Evolutionary conservation across 2,797 vertebrate species (phyloP).

Genomic region (Sebastes hubbsi): DNA sequence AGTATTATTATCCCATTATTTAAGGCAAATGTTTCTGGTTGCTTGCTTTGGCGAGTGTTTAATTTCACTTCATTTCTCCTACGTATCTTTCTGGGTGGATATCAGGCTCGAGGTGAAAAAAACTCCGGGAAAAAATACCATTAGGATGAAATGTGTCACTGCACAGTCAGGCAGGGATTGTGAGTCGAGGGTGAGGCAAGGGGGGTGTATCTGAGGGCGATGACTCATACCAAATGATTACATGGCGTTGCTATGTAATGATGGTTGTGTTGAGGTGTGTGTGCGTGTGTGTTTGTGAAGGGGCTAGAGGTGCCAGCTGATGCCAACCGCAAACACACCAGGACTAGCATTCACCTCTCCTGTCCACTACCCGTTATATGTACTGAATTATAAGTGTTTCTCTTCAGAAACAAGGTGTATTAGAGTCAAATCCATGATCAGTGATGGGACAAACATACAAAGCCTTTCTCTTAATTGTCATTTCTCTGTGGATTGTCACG

Average conservation of each 20-base stretch:
- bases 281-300: not conserved
- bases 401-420: not conserved
- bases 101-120: slow-evolving; percentile 50
- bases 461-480: not conserved
- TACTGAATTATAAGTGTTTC: slow-evolving; percentile 21
- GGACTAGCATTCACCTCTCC: not conserved
- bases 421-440: not conserved
- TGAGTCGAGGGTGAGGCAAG: slow-evolving; percentile 1
- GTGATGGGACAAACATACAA: not conserved
- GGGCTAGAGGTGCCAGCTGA: not conserved
- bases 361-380: not conserved
- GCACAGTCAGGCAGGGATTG: slow-evolving; percentile 44
- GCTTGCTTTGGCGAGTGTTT: slow-evolving; percentile 46
- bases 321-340: not conserved
- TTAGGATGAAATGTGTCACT: slow-evolving; percentile 69
- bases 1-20: slow-evolving; percentile 55
- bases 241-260: slow-evolving; percentile 63
- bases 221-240: slow-evolving; percentile 69
- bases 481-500: not conserved
- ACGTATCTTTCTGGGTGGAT: slow-evolving; percentile 27
- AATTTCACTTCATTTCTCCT: slow-evolving; percentile 56
- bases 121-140: slow-evolving; percentile 45
- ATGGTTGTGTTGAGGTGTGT: not conserved
- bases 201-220: slow-evolving; percentile 29
- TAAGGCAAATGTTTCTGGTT: slow-evolving; percentile 51